Percentiles rank a stretch among this genome's conserved stretches.
phyloP scores from a whole-genome alignment of 2,888 invertebrate species.

The Meghimatium bilineatum region DNA sequence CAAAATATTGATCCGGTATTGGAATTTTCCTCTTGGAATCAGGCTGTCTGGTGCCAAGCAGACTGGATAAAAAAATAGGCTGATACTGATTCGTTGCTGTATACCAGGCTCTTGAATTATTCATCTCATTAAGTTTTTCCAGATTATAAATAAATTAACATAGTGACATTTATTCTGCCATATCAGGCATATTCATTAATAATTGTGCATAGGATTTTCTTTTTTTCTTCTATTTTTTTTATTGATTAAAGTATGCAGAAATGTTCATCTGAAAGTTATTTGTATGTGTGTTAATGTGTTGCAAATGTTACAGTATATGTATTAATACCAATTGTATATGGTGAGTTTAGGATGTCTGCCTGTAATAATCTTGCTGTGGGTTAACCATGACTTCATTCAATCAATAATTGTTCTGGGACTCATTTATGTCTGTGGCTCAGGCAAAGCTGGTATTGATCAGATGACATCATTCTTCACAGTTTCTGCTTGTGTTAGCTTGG shows the following conservation, averaged over 20 bases:
- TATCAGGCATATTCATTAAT: not conserved
- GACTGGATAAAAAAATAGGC: not conserved
- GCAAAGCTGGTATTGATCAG: constrained; percentile 14
- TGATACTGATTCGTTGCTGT: not conserved
- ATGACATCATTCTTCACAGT: constrained; percentile 19
- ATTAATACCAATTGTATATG: not conserved
- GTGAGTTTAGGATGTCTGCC: not conserved
- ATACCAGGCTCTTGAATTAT: not conserved
- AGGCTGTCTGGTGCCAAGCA: constrained; percentile 23
- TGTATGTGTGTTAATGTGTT: not conserved
- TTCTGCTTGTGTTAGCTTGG: not conserved
- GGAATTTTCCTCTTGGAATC: constrained; percentile 26
- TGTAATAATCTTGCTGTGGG: not conserved
- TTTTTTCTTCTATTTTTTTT: not conserved
- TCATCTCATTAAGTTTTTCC: not conserved
- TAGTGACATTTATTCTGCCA: not conserved
- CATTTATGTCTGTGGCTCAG: constrained; percentile 1
- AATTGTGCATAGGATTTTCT: not conserved
- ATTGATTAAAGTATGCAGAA: not conserved
- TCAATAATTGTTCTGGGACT: constrained; percentile 32
- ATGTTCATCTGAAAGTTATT: not conserved
- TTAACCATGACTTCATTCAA: constrained; percentile 7
- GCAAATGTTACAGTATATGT: not conserved
- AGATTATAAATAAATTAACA: not conserved
- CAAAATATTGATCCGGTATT: constrained; percentile 29